These are phyloP conservation scores for Arctopsyche grandis DNA, from an alignment of 1,140 invertebrate genomes.

Conservation along the genomic window DNA sequence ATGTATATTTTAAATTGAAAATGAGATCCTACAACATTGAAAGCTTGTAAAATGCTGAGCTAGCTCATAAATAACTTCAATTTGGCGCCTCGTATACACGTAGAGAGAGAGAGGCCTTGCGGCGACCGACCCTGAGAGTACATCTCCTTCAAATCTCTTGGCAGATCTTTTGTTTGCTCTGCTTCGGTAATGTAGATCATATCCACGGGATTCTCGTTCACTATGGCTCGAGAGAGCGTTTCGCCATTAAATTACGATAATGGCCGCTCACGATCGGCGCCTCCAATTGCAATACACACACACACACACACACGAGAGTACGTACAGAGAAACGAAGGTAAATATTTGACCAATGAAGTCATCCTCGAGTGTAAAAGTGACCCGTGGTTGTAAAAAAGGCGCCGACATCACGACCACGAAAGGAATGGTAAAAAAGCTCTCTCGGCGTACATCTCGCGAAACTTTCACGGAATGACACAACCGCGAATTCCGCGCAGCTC, in stretches of 20 bases:
- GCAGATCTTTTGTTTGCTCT: slow-evolving; percentile 12
- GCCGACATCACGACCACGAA: slow-evolving; percentile 5
- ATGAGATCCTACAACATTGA: background rate
- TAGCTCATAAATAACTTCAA: background rate
- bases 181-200: slow-evolving; percentile 22
- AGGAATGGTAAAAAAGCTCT: background rate
- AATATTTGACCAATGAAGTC: slow-evolving; percentile 36
- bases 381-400: background rate
- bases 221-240: background rate
- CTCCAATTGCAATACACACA: background rate
- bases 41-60: no score
- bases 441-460: background rate
- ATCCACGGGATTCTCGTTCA: background rate
- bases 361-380: slow-evolving; percentile 22
- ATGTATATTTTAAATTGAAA: background rate
- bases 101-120: background rate
- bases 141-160: background rate
- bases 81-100: background rate
- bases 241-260: slow-evolving; percentile 27
- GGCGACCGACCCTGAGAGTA: background rate
- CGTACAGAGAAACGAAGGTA: slow-evolving; percentile 31
- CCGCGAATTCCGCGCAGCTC: background rate
- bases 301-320: background rate
- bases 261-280: slow-evolving; percentile 2
- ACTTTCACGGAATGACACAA: slow-evolving; percentile 18